phyloP scores from a whole-genome alignment of 2,888 invertebrate species.

The Hydropsyche betteni region DNA sequence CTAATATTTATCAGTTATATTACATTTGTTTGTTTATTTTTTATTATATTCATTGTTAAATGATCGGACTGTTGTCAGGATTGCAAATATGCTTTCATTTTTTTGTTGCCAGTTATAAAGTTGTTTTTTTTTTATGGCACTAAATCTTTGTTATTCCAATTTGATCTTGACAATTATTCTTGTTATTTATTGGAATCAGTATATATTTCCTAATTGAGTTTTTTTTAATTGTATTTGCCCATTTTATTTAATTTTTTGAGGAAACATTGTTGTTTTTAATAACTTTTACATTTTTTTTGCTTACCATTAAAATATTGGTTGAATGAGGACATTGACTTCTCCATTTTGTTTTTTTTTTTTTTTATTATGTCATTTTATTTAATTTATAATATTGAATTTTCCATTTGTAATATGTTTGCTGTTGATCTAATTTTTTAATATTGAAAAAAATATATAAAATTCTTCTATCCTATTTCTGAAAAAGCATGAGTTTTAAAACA shows the following conservation, averaged over 20 bases:
- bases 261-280: background rate
- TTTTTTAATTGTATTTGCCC: background rate
- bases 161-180: slow-evolving; percentile 18
- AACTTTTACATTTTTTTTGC: background rate
- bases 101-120: slow-evolving; percentile 10
- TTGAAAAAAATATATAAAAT: no score
- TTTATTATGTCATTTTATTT: no score
- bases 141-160: background rate
- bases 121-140: slow-evolving; percentile 18
- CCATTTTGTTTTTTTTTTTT: background rate
- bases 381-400: no score
- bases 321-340: slow-evolving; percentile 10
- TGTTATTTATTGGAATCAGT: background rate
- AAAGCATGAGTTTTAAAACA: no score
- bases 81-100: slow-evolving; percentile 32
- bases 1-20: slow-evolving; percentile 23
- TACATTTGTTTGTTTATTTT: slow-evolving; percentile 8
- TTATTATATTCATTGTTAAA: slow-evolving; percentile 26
- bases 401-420: no score
- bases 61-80: slow-evolving; percentile 49
- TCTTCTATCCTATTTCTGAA: no score
- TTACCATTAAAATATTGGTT: slow-evolving; percentile 10
- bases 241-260: no score
- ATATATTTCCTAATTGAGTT: background rate
- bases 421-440: no score